Base-by-base conservation (phyloP, 1,140 invertebrate species). In the Sminthurides bifidus region DNA sequence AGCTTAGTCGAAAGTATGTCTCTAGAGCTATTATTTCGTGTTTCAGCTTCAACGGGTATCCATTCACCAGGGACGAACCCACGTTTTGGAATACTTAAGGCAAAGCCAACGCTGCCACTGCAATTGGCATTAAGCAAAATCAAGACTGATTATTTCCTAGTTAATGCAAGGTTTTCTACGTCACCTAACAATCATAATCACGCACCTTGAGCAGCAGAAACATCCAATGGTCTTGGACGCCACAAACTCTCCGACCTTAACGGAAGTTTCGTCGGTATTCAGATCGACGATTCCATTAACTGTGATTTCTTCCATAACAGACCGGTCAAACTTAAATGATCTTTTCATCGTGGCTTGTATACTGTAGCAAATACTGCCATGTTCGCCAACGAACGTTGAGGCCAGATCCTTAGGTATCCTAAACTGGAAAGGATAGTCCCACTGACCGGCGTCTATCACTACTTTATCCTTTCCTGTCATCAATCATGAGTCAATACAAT, bases 301-400 rank as follows among this genome's bases (percentile, higher is more conserved):
- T n/a, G 84, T 89, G 66, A 92, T 89, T 2, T 83, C 81, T 72
- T 79, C 80, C 73, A 88, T 88, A 45, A 79, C 81, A 65, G 87
- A 84, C 65, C 88, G 81, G 72, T 91, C 86, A 68, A 88, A 86
- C 54, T 84, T 84, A 87, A 86, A 90, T 41, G 86, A 85, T 27
- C 87, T 77, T 71, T 90, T 87, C 43, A 91, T 68, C 6, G 80
- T 84, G 2, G 85, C 85, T 72, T 87, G 89, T 2, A 87, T 74
- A 3, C 21, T 43, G 35, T 59, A 59, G 17, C 55, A 43, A 21
- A 58, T 26, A 19, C 23, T 15, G 30, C 58, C 58, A 31, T 49
- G 44, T 21, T 24, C 50, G 6, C 58, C 58, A 26, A 40, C 33
- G 31, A 54, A 59, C 3, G 52, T 50, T 3, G 58, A 59, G 2